Base-by-base conservation (phyloP, 2,888 invertebrate species). In the Leptinotarsa juncta region DNA sequence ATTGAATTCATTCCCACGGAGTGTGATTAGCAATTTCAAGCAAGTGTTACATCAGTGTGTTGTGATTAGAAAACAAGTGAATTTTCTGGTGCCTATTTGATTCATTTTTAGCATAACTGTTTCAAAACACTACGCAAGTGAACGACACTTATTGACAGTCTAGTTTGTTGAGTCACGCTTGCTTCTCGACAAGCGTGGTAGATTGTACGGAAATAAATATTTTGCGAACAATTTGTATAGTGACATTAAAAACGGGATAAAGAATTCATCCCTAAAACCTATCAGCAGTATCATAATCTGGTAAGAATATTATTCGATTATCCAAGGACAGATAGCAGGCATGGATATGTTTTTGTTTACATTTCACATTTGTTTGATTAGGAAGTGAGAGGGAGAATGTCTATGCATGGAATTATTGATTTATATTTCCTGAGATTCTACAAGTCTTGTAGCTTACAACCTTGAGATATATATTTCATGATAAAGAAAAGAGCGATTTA, bases 261-360 rank as follows among this genome's bases (percentile, higher is more conserved):
- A 62, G 26, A 62, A 62, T 16, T 18, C 42, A n/a, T 62, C 10
- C 5, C 15, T 32, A 62, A 16, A 4, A 62, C 1, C 12, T n/a
- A 26, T 62, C 42, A 32, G 23, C 48, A 66, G 66, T 48, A 15
- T 26, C 14, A 26, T 53, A 67, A 57, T 23, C 32, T 67, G 67
- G 53, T 67, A 50, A 67, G 67, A 26, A 23, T 16, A 51, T 4
- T 20, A 66, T 66, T 50, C 20, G 49, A 42, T 66, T 50, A 66
- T 50, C 50, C 26, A 53, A 51, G 50, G 53, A 50, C 48, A 66
- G 20, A 69, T 55, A 57, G 69, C 23, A 70, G 51, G 70, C 75
- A 53, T 75, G 72, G 62, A 42, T 51, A 73, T 76, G 73, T 76
- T 76, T 76, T 76, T 76, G 76, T 76, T 76, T 76, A 76, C 76